Evolutionary conservation across 2,888 invertebrate species (phyloP), one percentile per base, ranked within the genome.

Genomic region (Brachylomia viminalis): DNA sequence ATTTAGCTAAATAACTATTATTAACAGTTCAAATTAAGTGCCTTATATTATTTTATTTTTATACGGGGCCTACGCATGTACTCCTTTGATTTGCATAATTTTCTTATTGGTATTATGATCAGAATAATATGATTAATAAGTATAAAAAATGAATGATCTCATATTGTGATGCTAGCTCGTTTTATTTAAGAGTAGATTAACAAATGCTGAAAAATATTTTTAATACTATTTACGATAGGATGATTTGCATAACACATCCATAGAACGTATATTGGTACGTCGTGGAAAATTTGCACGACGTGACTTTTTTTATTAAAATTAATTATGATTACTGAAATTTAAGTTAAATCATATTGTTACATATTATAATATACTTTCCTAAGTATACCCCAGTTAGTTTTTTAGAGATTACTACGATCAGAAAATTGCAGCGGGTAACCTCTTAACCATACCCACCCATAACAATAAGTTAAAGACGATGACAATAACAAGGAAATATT

Each of bases 151-250:
- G 33, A 77, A 76, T 88, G 87, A 88, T 87, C 87, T 87, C 88
- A 88, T 72, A 77, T 74, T 86, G 83, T 86, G 85, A 88, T 87
- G 79, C 56, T 82, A 80, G 84, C 71, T 85, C 72, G 71, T 72
- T 73, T 82, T 79, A 75, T 75, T 76, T 84, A 82, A 87, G 78
- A 75, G 66, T 80, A 84, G 68, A 73, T 71, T 59, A 76, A 86
- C 77, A 84, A 80, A 72, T 86, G 77, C 77, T 66, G 75, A 80
- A 82, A 86, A 83, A 33, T 47, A 30, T 52, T 68, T 56, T 58
- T n/a, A 54, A 49, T 15, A 74, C 47, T 75, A 49, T 82, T 82
- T 59, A 59, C 58, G 56, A 70, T 77, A 70, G 82, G 77, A 82
- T 80, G 80, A 80, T 61, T 80, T 80, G 69, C 80, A 80, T 77